Conservation (phyloP, 30 jellyfish, hydroid and myxozoan genomes). For the Aurelia aurita complex sp. Pacific region DNA sequence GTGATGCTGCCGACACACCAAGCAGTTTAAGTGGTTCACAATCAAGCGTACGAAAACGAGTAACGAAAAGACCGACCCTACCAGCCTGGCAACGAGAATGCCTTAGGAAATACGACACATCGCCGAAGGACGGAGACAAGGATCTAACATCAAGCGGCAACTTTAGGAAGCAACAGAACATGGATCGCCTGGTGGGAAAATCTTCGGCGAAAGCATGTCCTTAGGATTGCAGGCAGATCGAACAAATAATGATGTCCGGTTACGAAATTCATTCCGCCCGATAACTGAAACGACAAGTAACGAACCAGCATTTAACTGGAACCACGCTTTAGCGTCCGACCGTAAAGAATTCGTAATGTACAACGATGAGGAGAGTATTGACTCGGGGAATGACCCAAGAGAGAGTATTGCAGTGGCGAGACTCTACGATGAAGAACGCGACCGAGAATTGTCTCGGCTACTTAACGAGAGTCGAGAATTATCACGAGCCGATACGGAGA, state of each 20-base stretch:
- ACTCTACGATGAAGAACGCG: no score
- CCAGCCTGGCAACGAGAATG: conserved; percentile 74
- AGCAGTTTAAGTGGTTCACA: conserved; percentile 40
- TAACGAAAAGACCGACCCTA: conserved; percentile 41
- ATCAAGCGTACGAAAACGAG: conserved; percentile 29
- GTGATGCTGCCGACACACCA: conserved; percentile 44
- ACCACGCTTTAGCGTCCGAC: conserved; percentile 1
- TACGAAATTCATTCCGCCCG: conserved; percentile 3
- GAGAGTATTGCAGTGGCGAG: no score
- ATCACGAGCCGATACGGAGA: no score
- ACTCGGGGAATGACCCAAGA: background rate
- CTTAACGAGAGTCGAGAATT: no score
- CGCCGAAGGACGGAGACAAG: background rate
- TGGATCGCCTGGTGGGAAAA: no score
- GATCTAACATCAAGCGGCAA: conserved; percentile 53
- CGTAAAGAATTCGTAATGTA: conserved; percentile 15
- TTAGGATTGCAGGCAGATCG: no score
- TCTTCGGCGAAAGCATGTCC: no score
- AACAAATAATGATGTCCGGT: background rate
- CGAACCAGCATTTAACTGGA: conserved; percentile 13
- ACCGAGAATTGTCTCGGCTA: no score
- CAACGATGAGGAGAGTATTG: background rate
- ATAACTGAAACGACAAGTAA: background rate
- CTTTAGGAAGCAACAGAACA: background rate
- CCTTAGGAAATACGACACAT: conserved; percentile 38